Conservation (phyloP, 2,888 invertebrate genomes). For the Drosophila suboccidentalis region DNA sequence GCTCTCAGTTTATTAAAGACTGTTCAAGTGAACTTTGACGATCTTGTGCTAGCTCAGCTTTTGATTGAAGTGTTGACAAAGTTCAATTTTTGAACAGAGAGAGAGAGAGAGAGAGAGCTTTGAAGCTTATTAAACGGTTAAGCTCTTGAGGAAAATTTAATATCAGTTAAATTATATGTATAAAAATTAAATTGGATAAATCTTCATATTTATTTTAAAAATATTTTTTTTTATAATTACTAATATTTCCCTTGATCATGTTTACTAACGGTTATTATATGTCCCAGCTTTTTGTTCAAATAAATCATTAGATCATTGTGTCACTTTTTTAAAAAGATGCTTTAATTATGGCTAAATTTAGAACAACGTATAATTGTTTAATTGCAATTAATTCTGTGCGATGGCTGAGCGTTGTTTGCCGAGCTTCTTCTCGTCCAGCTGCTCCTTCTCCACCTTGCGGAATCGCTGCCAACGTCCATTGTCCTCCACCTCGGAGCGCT, state of each 20-base stretch:
- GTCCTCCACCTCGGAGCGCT: constrained; percentile 76
- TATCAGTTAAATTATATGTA: not conserved
- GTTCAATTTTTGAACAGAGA: not conserved
- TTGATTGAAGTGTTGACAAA: not conserved
- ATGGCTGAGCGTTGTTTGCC: constrained; percentile 64
- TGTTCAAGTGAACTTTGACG: not conserved
- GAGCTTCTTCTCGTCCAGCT: constrained; percentile 73
- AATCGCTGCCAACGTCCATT: constrained; percentile 76
- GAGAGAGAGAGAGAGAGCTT: not conserved
- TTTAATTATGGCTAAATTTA: constrained; percentile 3
- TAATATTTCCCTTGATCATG: not conserved
- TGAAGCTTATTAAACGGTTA: not conserved
- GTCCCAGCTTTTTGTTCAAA: not conserved
- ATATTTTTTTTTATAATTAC: not conserved
- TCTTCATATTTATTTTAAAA: too few species aligned
- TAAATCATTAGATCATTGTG: not conserved
- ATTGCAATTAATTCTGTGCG: constrained; percentile 12
- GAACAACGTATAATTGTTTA: not conserved
- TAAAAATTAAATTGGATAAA: not conserved
- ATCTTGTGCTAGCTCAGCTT: not conserved
- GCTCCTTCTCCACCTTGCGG: constrained; percentile 73
- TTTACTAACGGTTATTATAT: not conserved
- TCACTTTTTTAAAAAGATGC: not conserved
- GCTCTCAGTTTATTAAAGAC: not conserved
- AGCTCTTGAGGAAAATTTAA: not conserved